phyloP scores from a whole-genome alignment of 2,797 vertebrate genomes.

The Darevskia nairensis region DNA sequence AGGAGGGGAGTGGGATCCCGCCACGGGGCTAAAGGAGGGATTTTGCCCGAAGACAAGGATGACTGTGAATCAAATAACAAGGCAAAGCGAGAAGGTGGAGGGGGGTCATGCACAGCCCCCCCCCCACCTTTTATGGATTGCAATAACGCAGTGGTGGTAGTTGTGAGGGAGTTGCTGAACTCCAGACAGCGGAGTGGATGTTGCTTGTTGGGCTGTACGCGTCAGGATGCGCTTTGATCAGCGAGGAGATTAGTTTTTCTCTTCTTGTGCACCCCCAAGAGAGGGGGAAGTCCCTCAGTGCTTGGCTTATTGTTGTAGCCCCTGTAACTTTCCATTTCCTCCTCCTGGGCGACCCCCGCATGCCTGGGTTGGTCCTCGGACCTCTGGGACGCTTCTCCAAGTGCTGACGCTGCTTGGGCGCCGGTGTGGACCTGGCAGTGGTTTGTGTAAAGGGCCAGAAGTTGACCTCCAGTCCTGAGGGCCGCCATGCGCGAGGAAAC shows the following conservation, averaged over 20 bases:
- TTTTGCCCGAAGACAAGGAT: not conserved
- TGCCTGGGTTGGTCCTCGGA: not conserved
- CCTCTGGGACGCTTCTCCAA: not conserved
- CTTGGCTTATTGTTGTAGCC: constrained; percentile 38
- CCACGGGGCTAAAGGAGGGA: not conserved
- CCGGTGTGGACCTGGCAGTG: not conserved
- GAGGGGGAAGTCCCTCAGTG: constrained; percentile 59
- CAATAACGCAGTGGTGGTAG: no score
- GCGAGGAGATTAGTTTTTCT: not conserved
- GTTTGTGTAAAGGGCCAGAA: not conserved
- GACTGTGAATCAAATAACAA: not conserved
- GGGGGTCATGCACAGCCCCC: not conserved
- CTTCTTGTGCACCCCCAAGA: constrained; percentile 40
- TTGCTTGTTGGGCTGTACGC: not conserved
- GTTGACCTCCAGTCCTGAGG: not conserved
- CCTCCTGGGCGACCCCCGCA: constrained; percentile 54
- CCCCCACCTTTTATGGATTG: not conserved
- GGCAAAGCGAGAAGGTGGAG: not conserved
- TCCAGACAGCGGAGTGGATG: not conserved
- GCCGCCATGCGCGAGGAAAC: not conserved
- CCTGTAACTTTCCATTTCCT: constrained; percentile 65
- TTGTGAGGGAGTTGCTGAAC: not conserved
- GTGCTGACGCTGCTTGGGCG: not conserved
- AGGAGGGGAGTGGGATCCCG: not conserved
- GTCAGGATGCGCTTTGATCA: constrained; percentile 33